phyloP scores from a whole-genome alignment of 2,888 invertebrate genomes.

The Isoperla grammatica region DNA sequence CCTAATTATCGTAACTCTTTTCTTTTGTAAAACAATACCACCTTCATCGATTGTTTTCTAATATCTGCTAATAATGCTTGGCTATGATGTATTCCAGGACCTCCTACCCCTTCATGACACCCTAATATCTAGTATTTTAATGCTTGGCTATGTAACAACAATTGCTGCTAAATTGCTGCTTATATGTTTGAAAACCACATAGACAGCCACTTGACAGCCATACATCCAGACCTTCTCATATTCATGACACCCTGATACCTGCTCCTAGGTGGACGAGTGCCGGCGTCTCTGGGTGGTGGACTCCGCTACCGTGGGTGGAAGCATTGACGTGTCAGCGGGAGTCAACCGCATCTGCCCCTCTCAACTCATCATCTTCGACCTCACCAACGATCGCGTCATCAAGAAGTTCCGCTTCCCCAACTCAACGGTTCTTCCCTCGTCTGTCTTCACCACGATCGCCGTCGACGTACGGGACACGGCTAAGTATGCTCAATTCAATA shows the following conservation, averaged over 20 bases:
- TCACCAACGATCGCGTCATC: slow-evolving; percentile 63
- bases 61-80: too few relatives aligned
- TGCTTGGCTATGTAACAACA: too few relatives aligned
- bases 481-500: not conserved
- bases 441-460: slow-evolving; percentile 58
- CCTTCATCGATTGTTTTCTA: too few relatives aligned
- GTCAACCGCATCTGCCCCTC: slow-evolving; percentile 59
- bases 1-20: too few relatives aligned
- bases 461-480: slow-evolving; percentile 53
- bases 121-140: too few relatives aligned
- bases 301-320: slow-evolving; percentile 65
- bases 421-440: slow-evolving; percentile 44
- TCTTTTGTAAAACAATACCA: too few relatives aligned
- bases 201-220: too few relatives aligned
- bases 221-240: too few relatives aligned
- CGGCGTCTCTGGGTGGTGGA: slow-evolving; percentile 78
- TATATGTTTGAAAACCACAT: too few relatives aligned
- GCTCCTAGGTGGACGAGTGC: slow-evolving; percentile 63
- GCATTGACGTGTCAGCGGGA: slow-evolving; percentile 37
- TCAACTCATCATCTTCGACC: slow-evolving; percentile 72
- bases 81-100: too few relatives aligned
- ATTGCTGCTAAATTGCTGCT: too few relatives aligned
- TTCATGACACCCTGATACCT: not conserved
- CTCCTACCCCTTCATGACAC: too few relatives aligned
- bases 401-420: slow-evolving; percentile 62